Conservation (phyloP, 2,797 vertebrate genomes). For the Ctenopoma multispine region DNA sequence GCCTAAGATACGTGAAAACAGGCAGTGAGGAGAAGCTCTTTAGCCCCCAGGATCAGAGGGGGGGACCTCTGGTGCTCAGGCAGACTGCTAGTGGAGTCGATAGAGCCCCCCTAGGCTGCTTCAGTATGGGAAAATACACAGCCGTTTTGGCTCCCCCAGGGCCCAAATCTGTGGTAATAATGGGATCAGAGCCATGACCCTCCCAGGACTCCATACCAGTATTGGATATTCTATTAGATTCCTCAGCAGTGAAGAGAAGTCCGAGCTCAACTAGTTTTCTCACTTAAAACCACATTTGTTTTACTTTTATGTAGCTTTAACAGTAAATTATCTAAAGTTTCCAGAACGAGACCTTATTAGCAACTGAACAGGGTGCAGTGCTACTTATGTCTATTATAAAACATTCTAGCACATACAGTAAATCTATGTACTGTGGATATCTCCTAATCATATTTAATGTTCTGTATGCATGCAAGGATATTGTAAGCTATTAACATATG, state of each 20-base stretch:
- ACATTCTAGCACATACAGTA: conserved; percentile 52
- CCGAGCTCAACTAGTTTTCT: conserved; percentile 57
- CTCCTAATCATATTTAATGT: conserved; percentile 74
- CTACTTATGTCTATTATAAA: conserved; percentile 52
- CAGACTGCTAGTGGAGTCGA: conserved; percentile 66
- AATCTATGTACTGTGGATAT: conserved; percentile 56
- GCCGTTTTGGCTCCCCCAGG: conserved; percentile 91
- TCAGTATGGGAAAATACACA: conserved; percentile 90
- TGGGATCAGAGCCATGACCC: conserved; percentile 94
- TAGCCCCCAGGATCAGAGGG: conserved; percentile 86
- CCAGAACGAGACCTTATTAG: conserved; percentile 61
- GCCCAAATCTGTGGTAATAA: conserved; percentile 90
- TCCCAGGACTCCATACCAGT: conserved; percentile 68
- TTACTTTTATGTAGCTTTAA: conserved; percentile 71
- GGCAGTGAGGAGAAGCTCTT: conserved; percentile 81
- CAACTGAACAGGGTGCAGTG: conserved; percentile 51
- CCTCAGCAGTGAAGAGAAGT: conserved; percentile 53
- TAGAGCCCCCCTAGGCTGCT: conserved; percentile 79
- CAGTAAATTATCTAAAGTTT: conserved; percentile 70
- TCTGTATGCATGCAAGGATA: conserved; percentile 72
- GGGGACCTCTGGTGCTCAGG: conserved; percentile 83
- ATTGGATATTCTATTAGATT: conserved; percentile 74
- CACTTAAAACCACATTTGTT: conserved; percentile 64
- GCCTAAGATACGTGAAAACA: conserved; percentile 88
- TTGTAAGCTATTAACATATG: conserved; percentile 76